Conservation (phyloP, 2,888 invertebrate species). For the Patella depressa region DNA sequence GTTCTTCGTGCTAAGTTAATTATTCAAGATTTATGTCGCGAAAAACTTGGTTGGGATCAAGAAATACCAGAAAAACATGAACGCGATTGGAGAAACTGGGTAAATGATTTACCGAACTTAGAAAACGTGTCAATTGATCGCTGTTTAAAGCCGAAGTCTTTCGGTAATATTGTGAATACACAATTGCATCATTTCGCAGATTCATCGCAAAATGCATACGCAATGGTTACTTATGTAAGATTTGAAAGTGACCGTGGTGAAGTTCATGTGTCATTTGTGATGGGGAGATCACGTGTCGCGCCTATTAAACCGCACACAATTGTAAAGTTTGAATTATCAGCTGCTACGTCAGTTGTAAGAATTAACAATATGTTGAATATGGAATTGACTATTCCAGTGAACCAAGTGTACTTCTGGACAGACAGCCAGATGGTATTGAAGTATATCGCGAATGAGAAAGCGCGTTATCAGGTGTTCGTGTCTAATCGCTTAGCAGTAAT, state of each 20-base stretch:
- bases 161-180: background rate
- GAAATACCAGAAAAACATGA: background rate
- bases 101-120: constrained; percentile 12
- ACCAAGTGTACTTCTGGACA: constrained; percentile 39
- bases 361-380: constrained; percentile 28
- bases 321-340: constrained; percentile 39
- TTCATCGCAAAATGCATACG: background rate
- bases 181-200: constrained; percentile 22
- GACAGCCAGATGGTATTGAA: constrained; percentile 41
- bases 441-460: constrained; percentile 42
- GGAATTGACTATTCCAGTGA: constrained; percentile 26
- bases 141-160: background rate
- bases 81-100: constrained; percentile 13
- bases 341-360: constrained; percentile 38
- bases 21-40: constrained; percentile 8
- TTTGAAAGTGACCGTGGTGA: background rate
- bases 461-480: constrained; percentile 45
- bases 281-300: constrained; percentile 33
- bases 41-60: constrained; percentile 15
- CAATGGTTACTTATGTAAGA: constrained; percentile 1
- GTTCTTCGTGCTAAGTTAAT: constrained; percentile 1
- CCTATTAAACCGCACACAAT: constrained; percentile 34
- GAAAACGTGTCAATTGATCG: background rate
- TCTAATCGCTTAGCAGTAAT: constrained; percentile 47
- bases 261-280: constrained; percentile 19